Evolutionary conservation across 64 coral and sea anemone genomes (phyloP).

Genomic region (Montipora cactus): DNA sequence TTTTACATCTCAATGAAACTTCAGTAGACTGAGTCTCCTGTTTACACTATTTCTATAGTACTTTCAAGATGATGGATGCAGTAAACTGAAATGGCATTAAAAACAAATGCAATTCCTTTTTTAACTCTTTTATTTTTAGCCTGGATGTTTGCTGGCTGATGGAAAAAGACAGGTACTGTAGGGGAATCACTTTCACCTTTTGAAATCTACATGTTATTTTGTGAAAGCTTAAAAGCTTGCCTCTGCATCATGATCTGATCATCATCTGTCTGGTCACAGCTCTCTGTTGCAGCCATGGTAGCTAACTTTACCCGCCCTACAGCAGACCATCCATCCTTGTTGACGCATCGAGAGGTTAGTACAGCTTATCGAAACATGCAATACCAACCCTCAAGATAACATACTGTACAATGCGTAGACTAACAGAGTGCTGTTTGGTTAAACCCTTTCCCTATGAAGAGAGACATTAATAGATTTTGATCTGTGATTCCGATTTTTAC

Average conservation of each 20-base stretch:
- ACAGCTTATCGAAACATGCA: not conserved
- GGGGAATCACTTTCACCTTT: no score
- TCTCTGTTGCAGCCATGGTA: conserved; percentile 95
- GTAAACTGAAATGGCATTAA: not conserved
- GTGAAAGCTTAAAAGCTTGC: not conserved
- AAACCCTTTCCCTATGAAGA: no score
- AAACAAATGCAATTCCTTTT: not conserved
- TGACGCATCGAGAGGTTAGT: conserved; percentile 91
- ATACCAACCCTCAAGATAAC: not conserved
- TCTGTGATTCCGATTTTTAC: no score
- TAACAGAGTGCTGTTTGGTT: not conserved
- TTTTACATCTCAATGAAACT: no score
- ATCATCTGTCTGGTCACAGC: conserved; percentile 17
- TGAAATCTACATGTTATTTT: not conserved
- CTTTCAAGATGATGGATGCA: not conserved
- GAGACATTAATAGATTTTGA: no score
- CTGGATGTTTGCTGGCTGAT: conserved; percentile 89
- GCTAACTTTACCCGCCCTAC: conserved; percentile 94
- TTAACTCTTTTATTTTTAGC: conserved; percentile 31
- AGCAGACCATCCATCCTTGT: conserved; percentile 78
- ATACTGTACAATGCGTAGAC: not conserved
- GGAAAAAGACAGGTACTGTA: conserved; percentile 87
- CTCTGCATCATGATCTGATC: not conserved
- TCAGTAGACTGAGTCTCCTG: no score
- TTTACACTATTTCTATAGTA: no score